phyloP scores from a whole-genome alignment of 1,140 invertebrate genomes.

The Lepidotrigona ventralis region DNA sequence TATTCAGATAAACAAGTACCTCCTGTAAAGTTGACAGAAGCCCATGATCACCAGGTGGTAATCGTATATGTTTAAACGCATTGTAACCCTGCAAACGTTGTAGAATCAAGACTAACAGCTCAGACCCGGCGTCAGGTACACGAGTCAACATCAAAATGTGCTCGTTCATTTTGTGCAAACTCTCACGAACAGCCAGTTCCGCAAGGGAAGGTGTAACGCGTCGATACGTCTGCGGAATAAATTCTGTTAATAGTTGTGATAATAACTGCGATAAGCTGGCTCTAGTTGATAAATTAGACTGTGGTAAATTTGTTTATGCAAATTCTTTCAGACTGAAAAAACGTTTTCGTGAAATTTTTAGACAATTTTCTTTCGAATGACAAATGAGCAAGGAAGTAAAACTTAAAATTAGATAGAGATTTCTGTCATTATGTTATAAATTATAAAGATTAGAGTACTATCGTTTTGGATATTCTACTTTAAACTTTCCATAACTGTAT shows the following conservation, averaged over 20 bases:
- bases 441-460: too few species aligned
- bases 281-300: neutral
- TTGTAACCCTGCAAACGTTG: conserved; percentile 83
- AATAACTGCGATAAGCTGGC: neutral
- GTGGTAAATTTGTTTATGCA: neutral
- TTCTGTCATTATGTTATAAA: too few species aligned
- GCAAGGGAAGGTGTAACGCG: conserved; percentile 81
- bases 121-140: conserved; percentile 84
- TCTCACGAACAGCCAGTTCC: conserved; percentile 75
- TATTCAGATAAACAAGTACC: conserved; percentile 63
- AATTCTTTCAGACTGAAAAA: neutral
- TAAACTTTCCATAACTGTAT: neutral
- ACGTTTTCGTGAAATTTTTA: neutral
- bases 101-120: conserved; percentile 84
- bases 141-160: conserved; percentile 84
- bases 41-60: conserved; percentile 77
- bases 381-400: too few species aligned
- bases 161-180: conserved; percentile 78
- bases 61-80: conserved; percentile 83
- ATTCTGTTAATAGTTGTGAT: conserved; percentile 3
- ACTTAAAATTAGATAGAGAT: too few species aligned
- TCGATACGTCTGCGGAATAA: conserved; percentile 57
- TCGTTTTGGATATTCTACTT: too few species aligned
- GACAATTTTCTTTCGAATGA: too few species aligned
- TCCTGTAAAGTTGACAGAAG: conserved; percentile 77